Percentiles rank a stretch among this genome's conserved stretches.
These are phyloP conservation scores for Psittacula derbiana DNA, from an alignment of 2,797 vertebrate species.

Conservation along the genomic window DNA sequence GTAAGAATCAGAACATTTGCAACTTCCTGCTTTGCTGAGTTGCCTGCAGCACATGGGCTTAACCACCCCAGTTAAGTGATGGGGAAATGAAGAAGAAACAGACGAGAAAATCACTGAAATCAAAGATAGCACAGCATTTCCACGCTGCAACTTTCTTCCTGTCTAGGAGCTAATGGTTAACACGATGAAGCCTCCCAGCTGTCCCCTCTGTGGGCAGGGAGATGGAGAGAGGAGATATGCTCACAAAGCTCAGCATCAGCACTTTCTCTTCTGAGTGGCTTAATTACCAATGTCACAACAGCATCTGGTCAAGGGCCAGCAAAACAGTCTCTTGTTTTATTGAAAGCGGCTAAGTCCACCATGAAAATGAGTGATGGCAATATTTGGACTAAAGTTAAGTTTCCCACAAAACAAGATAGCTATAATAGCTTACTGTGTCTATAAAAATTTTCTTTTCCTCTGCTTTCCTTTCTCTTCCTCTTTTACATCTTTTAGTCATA, in stretches of 20 bases:
- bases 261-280: background rate
- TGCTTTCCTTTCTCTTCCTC: background rate
- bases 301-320: background rate
- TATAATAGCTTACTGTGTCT: background rate
- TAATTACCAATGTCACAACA: background rate
- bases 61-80: background rate
- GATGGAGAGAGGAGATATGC: background rate
- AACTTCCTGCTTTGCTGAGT: background rate
- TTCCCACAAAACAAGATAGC: background rate
- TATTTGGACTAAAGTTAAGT: background rate
- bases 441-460: background rate
- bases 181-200: background rate
- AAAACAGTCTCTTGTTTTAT: background rate
- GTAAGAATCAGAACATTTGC: background rate
- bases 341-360: background rate
- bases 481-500: background rate
- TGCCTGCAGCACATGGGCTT: background rate
- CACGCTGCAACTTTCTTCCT: rapidly evolving
- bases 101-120: background rate
- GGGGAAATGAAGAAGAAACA: background rate
- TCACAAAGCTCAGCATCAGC: background rate
- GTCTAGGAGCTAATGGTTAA: background rate
- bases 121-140: background rate
- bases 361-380: background rate
- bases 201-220: background rate